Conservation (phyloP, 2,888 invertebrate genomes). For the Latrodectus elegans region DNA sequence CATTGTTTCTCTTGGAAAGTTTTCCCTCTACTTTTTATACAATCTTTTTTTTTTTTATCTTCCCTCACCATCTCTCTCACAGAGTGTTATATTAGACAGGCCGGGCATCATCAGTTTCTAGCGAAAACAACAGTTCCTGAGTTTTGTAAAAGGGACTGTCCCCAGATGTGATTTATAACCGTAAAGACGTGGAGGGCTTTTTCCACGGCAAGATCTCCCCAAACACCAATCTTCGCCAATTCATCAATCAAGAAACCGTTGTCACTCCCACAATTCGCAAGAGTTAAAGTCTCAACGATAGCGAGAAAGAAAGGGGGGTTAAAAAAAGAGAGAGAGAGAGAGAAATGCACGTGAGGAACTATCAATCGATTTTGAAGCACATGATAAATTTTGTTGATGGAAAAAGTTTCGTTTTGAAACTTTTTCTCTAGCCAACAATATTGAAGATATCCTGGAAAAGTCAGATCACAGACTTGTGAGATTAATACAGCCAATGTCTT, state of each 20-base stretch:
- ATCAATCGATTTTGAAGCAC: constrained; percentile 54
- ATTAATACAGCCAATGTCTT: not conserved
- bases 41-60: not conserved
- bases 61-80: not conserved
- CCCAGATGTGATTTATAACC: constrained; percentile 52
- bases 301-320: not conserved
- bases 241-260: constrained; percentile 52
- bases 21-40: not conserved
- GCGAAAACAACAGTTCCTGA: constrained; percentile 19
- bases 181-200: constrained; percentile 14
- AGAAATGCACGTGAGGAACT: not conserved
- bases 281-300: not conserved
- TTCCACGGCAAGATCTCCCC: not conserved
- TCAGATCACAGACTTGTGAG: too few relatives aligned
- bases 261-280: constrained; percentile 31
- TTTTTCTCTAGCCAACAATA: constrained; percentile 9
- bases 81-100: not conserved
- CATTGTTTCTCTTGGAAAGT: constrained; percentile 36
- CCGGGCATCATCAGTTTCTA: constrained; percentile 48
- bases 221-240: constrained; percentile 56
- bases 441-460: not conserved
- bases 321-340: not conserved
- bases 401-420: constrained; percentile 55
- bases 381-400: constrained; percentile 47
- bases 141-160: constrained; percentile 49